A percentile compares a stretch with the other conserved stretches of the same genome.
Evolutionary conservation across 1,140 invertebrate species (phyloP).

Genomic region (Nasonia longicornis): DNA sequence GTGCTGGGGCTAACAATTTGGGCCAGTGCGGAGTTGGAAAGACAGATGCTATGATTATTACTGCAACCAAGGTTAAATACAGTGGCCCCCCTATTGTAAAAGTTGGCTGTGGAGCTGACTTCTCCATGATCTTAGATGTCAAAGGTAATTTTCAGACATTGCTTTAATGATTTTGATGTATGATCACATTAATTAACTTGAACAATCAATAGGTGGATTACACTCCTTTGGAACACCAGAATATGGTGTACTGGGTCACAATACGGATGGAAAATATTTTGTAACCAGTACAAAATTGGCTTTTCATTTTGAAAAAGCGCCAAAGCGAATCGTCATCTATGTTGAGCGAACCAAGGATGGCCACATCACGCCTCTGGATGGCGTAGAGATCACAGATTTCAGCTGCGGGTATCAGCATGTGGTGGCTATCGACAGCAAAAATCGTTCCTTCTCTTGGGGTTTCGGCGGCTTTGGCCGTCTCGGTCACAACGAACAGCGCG

Average conservation of each 20-base stretch:
- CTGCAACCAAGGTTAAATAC: conserved; percentile 82
- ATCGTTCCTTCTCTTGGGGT: conserved; percentile 92
- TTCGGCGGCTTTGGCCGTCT: conserved; percentile 94
- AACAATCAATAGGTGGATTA: conserved; percentile 68
- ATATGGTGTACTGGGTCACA: conserved; percentile 92
- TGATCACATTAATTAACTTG: not conserved
- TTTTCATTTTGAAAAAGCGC: conserved; percentile 86
- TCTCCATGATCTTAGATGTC: conserved; percentile 90
- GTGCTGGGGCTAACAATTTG: conserved; percentile 90
- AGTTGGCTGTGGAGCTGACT: conserved; percentile 91
- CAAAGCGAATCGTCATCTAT: conserved; percentile 86
- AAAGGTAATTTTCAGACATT: conserved; percentile 72
- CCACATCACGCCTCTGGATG: conserved; percentile 84
- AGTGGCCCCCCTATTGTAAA: conserved; percentile 83
- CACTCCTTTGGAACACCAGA: conserved; percentile 94
- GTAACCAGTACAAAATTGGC: conserved; percentile 88
- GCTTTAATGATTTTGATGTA: not conserved
- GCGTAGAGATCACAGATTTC: conserved; percentile 90
- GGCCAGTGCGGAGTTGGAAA: conserved; percentile 91
- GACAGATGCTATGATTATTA: conserved; percentile 75
- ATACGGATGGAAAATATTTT: conserved; percentile 94
- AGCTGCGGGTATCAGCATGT: conserved; percentile 92
- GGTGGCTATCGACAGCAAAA: conserved; percentile 88
- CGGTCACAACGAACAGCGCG: conserved; percentile 91
- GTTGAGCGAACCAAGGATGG: conserved; percentile 91